Base-by-base conservation (phyloP, 2,888 invertebrate genomes). In the Barypeithes pellucidus region DNA sequence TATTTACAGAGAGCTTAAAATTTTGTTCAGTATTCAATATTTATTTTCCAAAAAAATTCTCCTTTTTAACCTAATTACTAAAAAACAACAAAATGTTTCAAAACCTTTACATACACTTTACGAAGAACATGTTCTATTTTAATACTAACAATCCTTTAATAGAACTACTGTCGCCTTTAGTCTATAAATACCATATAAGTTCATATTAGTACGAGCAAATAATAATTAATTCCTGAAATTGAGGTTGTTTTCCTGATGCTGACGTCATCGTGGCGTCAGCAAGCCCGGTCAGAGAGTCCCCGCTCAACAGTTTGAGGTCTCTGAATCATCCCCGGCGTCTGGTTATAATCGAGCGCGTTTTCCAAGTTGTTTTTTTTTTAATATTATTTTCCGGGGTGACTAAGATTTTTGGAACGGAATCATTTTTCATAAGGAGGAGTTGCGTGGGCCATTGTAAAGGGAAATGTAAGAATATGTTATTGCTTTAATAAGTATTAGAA, bases 201-300 rank as follows among this genome's bases (percentile, higher is more conserved):
- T 14, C 7, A 12, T 14, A 14, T n/a, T 4, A n/a, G 39, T 39
- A 39, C 39, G 14, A 16, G 2, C n/a, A n/a, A n/a, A 39, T n/a
- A 22, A 50, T 50, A 50, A 12, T 50, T 24, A 24, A 50, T 50
- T 50, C 24, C 20, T n/a, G 3, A 24, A 50, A 50, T 16, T 24
- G 9, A 24, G 24, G 50, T 2, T 2, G 7, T 24, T 22, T 50
- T 50, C 50, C 50, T 22, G 50, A 12, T 22, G 41, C 29, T 43
- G 39, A 43, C 67, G 57, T 67, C 57, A 67, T 20, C 22, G 54
- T 43, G 57, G 45, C 54, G 54, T 57, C 18, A 67, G 67, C 43
- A 16, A 54, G 33, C 29, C 14, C 52, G 8, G 29, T 12, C 33
- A 16, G 16, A 63, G 63, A 36, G 63, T 47, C 36, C 50, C 50